phyloP scores from a whole-genome alignment of 2,113 vertebrate genomes.

The Oryzias woworae region DNA sequence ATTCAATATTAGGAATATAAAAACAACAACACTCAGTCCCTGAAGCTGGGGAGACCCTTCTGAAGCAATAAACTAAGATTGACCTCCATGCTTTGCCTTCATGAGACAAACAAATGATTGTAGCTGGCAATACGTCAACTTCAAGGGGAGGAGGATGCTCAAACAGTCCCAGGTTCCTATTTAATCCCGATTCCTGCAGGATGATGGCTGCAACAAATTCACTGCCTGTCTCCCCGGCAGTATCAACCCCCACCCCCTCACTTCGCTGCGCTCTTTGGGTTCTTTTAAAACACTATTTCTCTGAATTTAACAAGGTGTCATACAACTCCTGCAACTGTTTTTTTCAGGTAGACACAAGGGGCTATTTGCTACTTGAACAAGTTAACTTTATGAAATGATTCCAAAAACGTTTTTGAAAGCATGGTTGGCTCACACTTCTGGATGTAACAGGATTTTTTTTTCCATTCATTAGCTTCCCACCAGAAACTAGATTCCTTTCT shows the following conservation, averaged over 20 bases:
- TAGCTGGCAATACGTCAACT: slow-evolving; percentile 94
- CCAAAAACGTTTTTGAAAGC: no score
- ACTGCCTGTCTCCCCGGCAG: slow-evolving; percentile 95
- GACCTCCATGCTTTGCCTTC: slow-evolving; percentile 98
- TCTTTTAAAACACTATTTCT: slow-evolving; percentile 99
- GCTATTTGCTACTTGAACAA: no score
- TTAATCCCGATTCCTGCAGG: slow-evolving; percentile 98
- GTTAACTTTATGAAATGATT: no score
- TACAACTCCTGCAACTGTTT: slow-evolving; percentile 84
- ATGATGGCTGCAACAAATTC: slow-evolving; percentile 98
- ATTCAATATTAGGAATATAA: slow-evolving; percentile 11
- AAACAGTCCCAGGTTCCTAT: slow-evolving; percentile 88
- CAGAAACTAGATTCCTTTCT: no score
- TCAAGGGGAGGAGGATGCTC: slow-evolving; percentile 92
- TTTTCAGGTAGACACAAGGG: no score
- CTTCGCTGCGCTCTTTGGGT: slow-evolving; percentile 93
- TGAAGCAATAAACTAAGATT: slow-evolving; percentile 87
- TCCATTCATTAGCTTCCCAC: no score
- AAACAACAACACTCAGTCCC: slow-evolving; percentile 87
- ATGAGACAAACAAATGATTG: slow-evolving; percentile 99
- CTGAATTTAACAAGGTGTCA: slow-evolving; percentile 96
- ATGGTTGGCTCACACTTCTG: no score
- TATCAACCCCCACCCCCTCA: slow-evolving; percentile 93
- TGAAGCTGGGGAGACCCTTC: slow-evolving; percentile 80
- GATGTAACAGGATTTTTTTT: no score